Conservation (phyloP, 2,888 invertebrate genomes). For the Sinelater perroti region DNA sequence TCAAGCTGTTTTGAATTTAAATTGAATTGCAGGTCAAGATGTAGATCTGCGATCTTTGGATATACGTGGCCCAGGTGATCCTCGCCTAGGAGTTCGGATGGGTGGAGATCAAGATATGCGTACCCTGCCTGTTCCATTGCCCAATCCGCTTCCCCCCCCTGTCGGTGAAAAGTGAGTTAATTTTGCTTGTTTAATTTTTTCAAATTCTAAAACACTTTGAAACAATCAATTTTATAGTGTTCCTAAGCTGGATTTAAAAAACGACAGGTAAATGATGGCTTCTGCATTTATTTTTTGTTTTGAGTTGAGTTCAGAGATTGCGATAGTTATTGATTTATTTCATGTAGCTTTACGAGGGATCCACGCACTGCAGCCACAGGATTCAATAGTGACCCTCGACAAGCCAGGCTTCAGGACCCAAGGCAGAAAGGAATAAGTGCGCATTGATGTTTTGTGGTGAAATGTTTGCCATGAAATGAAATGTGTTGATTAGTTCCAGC, state of each 20-base stretch:
- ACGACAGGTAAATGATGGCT: constrained; percentile 14
- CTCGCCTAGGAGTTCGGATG: constrained; percentile 61
- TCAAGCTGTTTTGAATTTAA: not conserved
- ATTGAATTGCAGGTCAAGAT: constrained; percentile 64
- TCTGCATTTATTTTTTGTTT: not conserved
- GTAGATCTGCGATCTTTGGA: constrained; percentile 68
- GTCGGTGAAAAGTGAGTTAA: constrained; percentile 58
- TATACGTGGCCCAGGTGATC: constrained; percentile 53
- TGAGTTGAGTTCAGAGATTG: not conserved
- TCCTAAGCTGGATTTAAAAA: constrained; percentile 38
- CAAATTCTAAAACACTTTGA: constrained; percentile 5
- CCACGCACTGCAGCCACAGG: constrained; percentile 59
- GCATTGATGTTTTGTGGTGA: constrained; percentile 35
- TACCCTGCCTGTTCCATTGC: constrained; percentile 61
- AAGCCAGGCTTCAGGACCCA: constrained; percentile 68
- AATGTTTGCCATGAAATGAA: not conserved
- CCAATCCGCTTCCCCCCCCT: constrained; percentile 49
- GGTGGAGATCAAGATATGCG: constrained; percentile 82
- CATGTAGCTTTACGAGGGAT: constrained; percentile 52
- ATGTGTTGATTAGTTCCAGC: constrained; percentile 24
- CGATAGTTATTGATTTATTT: not conserved
- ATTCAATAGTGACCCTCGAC: constrained; percentile 68
- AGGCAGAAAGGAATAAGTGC: constrained; percentile 65
- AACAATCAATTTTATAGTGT: constrained; percentile 26
- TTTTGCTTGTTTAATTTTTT: too few relatives aligned